A percentile compares a stretch with the other conserved stretches of the same genome.
phyloP scores from a whole-genome alignment of 2,797 vertebrate genomes.

The Phoeniculus purpureus region DNA sequence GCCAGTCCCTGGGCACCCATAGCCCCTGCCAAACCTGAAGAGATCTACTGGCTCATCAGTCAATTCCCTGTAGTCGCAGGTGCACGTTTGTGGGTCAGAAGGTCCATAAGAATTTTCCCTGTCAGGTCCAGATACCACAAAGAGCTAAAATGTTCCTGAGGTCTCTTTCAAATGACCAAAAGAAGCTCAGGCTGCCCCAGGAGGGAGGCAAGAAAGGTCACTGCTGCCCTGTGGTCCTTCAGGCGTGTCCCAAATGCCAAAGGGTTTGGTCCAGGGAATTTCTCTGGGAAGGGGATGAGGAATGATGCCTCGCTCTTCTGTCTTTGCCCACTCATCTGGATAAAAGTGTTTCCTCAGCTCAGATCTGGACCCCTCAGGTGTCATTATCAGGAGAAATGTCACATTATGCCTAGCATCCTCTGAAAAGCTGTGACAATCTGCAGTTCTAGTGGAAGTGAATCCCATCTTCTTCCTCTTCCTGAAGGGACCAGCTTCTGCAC shows the following conservation, averaged over 20 bases:
- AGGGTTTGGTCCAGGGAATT: too few relatives aligned
- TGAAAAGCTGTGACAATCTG: background rate
- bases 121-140: background rate
- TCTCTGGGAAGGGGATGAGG: too few relatives aligned
- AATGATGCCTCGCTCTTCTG: too few relatives aligned
- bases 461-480: background rate
- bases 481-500: background rate
- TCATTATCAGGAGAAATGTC: background rate
- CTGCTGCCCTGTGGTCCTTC: background rate
- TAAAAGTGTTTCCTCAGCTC: too few relatives aligned
- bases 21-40: rapidly evolving
- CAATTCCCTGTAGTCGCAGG: background rate
- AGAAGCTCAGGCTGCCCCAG: background rate
- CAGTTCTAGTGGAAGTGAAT: background rate
- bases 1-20: background rate
- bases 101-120: background rate
- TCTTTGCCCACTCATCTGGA: too few relatives aligned
- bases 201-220: background rate
- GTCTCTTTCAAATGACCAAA: background rate
- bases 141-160: background rate
- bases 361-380: background rate
- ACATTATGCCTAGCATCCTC: background rate
- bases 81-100: background rate
- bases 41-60: background rate
- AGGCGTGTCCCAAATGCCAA: background rate